These are phyloP conservation scores for Tokudaia muenninki DNA, from an alignment of 2,797 vertebrate species.

Conservation along the genomic window DNA sequence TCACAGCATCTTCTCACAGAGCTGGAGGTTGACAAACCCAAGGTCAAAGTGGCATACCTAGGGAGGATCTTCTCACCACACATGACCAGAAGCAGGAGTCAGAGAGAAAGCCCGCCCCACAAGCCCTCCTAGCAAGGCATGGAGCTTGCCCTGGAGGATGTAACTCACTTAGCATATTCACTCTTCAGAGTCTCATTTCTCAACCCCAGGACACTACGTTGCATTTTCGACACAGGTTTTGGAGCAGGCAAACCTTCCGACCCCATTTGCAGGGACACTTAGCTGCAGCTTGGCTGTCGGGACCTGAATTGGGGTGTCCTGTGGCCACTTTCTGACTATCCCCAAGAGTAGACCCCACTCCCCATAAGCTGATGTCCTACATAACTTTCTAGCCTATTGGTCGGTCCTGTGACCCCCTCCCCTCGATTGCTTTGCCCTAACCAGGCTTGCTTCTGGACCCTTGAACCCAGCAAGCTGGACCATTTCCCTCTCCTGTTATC, in stretches of 20 bases:
- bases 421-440: accelerated
- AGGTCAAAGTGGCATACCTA: not conserved
- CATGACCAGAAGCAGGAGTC: no score
- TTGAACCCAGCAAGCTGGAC: not conserved
- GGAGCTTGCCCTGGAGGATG: not conserved
- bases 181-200: not conserved
- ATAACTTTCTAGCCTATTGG: not conserved
- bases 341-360: not conserved
- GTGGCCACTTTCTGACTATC: not conserved
- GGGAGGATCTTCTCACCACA: not conserved
- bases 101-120: not conserved
- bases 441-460: accelerated
- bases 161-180: not conserved
- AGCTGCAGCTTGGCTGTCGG: not conserved
- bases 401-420: not conserved
- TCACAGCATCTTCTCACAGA: not conserved
- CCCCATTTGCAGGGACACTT: not conserved
- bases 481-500: not conserved
- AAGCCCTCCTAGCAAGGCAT: not conserved
- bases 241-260: not conserved
- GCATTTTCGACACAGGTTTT: not conserved
- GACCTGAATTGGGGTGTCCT: not conserved
- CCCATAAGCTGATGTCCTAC: not conserved
- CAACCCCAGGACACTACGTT: accelerated
- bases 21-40: not conserved